phyloP scores from a whole-genome alignment of 1,140 invertebrate species.

The Drosophila dunni region DNA sequence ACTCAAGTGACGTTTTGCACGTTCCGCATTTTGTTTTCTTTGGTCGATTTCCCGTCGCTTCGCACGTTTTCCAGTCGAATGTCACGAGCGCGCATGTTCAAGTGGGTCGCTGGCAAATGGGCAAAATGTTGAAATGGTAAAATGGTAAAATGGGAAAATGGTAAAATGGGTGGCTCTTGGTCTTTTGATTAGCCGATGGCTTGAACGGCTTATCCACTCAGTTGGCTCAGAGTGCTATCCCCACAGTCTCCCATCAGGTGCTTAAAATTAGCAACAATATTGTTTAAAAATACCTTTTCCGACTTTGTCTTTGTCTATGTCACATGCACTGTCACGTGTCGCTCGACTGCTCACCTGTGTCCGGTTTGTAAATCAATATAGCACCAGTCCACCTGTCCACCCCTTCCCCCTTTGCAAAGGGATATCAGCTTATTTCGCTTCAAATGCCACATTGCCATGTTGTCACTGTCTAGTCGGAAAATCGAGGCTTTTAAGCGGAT shows the following conservation, averaged over 20 bases:
- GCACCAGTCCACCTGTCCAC: neutral
- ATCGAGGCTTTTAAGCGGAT: constrained; percentile 77
- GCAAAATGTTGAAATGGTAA: neutral
- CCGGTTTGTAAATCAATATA: constrained; percentile 70
- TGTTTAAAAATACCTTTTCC: constrained; percentile 31
- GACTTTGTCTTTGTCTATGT: neutral
- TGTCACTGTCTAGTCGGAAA: constrained; percentile 52
- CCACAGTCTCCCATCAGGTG: neutral
- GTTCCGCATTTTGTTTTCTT: constrained; percentile 65
- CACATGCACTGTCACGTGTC: constrained; percentile 63
- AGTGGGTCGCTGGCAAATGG: constrained; percentile 59
- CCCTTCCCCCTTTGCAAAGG: constrained; percentile 15
- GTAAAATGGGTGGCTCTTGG: constrained; percentile 8
- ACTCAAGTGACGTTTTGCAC: constrained; percentile 71
- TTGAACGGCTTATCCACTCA: constrained; percentile 57
- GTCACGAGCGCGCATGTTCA: constrained; percentile 80
- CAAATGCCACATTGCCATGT: constrained; percentile 45
- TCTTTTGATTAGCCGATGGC: constrained; percentile 36
- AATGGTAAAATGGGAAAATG: no score
- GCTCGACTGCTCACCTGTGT: constrained; percentile 49
- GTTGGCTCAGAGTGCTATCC: constrained; percentile 10
- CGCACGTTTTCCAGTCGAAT: constrained; percentile 76
- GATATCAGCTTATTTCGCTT: constrained; percentile 54
- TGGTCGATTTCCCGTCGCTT: constrained; percentile 70
- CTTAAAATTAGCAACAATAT: constrained; percentile 41